Conservation (phyloP, 2,113 vertebrate genomes). For the Otocyon megalotis region DNA sequence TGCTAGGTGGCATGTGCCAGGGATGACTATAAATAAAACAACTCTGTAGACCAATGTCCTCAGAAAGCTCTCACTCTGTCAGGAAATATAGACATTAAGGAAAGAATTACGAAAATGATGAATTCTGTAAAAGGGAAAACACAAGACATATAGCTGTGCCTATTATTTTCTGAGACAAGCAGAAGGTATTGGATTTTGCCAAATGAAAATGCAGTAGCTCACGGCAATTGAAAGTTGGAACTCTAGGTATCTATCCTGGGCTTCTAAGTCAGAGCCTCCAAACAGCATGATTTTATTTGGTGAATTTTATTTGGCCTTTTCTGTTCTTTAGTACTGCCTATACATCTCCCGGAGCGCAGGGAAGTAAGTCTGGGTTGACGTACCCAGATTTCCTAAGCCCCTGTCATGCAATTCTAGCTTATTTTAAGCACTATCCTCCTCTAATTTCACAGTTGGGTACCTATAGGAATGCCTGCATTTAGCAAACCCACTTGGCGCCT, state of each 20-base stretch:
- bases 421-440: slow-evolving; percentile 48
- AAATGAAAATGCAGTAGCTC: slow-evolving; percentile 52
- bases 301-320: neutral
- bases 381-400: slow-evolving; percentile 51
- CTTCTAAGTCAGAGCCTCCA: slow-evolving; percentile 50
- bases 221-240: slow-evolving; percentile 51
- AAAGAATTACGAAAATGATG: neutral
- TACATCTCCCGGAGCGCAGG: neutral
- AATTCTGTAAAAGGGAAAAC: slow-evolving; percentile 29
- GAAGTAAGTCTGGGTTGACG: slow-evolving; percentile 34
- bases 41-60: neutral
- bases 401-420: slow-evolving; percentile 2
- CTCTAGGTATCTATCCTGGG: slow-evolving; percentile 44
- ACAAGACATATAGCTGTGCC: neutral
- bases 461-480: slow-evolving; percentile 15
- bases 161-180: slow-evolving; percentile 62
- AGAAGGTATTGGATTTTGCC: slow-evolving; percentile 33
- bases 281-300: neutral
- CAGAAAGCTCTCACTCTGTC: neutral
- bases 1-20: slow-evolving; percentile 21
- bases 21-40: slow-evolving; percentile 22
- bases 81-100: neutral
- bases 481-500: neutral
- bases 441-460: neutral
- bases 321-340: slow-evolving; percentile 32